These are phyloP conservation scores for Hyles lineata DNA, from an alignment of 2,888 invertebrate species.

Conservation along the genomic window DNA sequence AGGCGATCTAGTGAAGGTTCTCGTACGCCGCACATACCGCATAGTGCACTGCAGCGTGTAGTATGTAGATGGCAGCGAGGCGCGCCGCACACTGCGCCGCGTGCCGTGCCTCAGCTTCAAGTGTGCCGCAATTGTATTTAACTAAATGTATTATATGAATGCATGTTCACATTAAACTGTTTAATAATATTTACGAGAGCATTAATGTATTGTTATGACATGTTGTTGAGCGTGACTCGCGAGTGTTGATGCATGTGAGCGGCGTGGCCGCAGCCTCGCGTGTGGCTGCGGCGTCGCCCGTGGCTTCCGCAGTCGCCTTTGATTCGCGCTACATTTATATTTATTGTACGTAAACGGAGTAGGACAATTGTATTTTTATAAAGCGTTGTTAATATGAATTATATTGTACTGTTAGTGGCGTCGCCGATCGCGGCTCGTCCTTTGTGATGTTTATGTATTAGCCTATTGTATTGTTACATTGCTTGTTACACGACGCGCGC, in stretches of 20 bases:
- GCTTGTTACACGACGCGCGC: too few species aligned
- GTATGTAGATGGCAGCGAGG: too few species aligned
- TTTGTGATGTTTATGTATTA: constrained; percentile 1
- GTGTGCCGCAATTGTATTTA: too few species aligned
- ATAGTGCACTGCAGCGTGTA: not conserved
- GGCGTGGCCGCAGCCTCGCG: not conserved
- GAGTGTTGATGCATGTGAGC: not conserved
- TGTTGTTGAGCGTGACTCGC: not conserved
- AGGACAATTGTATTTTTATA: constrained; percentile 34
- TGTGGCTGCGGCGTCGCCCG: not conserved
- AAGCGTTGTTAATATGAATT: constrained; percentile 30
- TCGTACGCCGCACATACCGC: too few species aligned
- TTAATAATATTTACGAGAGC: too few species aligned
- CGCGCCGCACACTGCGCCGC: too few species aligned
- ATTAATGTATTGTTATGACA: not conserved
- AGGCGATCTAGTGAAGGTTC: too few species aligned
- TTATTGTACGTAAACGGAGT: not conserved
- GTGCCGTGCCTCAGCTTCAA: too few species aligned
- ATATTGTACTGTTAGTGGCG: constrained; percentile 13
- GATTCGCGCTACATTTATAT: not conserved
- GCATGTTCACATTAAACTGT: too few species aligned
- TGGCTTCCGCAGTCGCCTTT: not conserved
- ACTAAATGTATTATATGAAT: too few species aligned
- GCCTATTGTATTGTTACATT: not conserved
- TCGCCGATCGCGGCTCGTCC: not conserved